phyloP scores from a whole-genome alignment of 1,140 invertebrate species.

The Theocolax elegans region DNA sequence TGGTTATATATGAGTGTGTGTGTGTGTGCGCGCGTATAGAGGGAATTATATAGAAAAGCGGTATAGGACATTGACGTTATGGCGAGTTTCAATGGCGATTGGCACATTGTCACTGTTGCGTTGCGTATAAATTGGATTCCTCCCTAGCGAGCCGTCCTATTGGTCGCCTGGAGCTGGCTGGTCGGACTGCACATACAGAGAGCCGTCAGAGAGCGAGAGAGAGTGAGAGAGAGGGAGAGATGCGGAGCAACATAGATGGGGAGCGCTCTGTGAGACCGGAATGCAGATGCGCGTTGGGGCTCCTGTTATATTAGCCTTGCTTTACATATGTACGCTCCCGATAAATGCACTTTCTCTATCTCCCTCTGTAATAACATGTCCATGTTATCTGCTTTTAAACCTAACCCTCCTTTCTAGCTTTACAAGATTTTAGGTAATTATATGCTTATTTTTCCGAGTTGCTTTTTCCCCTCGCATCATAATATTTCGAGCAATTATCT shows the following conservation, averaged over 20 bases:
- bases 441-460: no score
- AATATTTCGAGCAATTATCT: no score
- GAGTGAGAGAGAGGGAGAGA: neutral
- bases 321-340: neutral
- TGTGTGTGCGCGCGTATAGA: neutral
- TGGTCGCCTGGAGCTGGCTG: neutral
- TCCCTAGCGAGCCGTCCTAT: neutral
- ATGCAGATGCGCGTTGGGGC: neutral
- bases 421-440: no score
- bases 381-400: no score
- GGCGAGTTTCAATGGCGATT: slow-evolving; percentile 24
- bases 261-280: neutral
- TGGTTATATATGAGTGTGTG: no score
- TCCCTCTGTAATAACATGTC: no score
- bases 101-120: slow-evolving; percentile 30
- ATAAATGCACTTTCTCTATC: slow-evolving; percentile 1
- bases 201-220: neutral
- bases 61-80: neutral
- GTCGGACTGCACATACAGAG: no score
- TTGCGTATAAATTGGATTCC: slow-evolving; percentile 23
- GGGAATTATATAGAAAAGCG: neutral
- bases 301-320: neutral
- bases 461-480: no score
- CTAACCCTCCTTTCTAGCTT: no score
- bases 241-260: neutral